These are phyloP conservation scores for Gadopsis bispinosus DNA, from an alignment of 2,797 vertebrate genomes.

Conservation along the genomic window DNA sequence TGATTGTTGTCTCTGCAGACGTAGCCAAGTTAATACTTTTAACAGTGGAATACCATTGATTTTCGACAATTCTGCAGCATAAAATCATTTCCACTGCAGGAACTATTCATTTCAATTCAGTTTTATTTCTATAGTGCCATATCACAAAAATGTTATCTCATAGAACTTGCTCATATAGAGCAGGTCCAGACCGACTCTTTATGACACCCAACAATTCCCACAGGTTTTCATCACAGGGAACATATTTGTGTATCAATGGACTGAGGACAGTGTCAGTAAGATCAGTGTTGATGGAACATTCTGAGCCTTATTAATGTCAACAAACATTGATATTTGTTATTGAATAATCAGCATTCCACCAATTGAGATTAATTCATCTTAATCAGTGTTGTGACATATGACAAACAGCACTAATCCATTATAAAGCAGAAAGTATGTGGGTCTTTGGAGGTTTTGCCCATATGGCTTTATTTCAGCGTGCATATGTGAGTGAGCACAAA, in stretches of 20 bases:
- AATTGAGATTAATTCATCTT: constrained; percentile 16
- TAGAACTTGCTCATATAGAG: too few species aligned
- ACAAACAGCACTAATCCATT: constrained; percentile 47
- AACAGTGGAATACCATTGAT: not conserved
- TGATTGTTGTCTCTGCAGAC: not conserved
- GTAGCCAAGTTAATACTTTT: not conserved
- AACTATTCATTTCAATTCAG: too few species aligned
- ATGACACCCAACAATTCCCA: too few species aligned
- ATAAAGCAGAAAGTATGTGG: constrained; percentile 21
- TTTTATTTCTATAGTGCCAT: too few species aligned
- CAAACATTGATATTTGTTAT: constrained; percentile 7
- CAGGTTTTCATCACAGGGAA: too few species aligned
- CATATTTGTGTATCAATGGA: too few species aligned
- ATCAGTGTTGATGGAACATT: too few species aligned
- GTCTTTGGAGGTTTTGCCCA: constrained; percentile 21
- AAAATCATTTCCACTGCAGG: too few species aligned
- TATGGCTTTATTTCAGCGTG: constrained; percentile 43
- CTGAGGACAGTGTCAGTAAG: too few species aligned
- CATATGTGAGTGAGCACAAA: not conserved
- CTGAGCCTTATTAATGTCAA: too few species aligned
- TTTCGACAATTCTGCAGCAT: not conserved
- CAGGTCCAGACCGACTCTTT: too few species aligned
- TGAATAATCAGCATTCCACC: not conserved
- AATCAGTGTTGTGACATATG: constrained; percentile 40
- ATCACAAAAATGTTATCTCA: too few species aligned